Conservation (phyloP, 2,797 vertebrate species). For the Huso huso region DNA sequence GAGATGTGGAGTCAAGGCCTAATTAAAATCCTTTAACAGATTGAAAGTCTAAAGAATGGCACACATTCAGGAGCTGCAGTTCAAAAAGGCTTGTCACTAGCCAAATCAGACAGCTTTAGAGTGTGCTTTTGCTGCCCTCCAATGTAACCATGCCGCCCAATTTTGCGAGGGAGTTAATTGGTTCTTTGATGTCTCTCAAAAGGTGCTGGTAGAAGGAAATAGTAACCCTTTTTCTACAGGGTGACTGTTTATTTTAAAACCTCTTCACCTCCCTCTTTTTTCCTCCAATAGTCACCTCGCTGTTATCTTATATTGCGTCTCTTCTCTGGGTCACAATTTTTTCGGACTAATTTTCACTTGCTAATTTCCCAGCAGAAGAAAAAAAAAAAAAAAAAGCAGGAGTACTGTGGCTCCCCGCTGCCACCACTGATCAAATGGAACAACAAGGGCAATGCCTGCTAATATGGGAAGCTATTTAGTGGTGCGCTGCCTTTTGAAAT, state of each 20-base stretch:
- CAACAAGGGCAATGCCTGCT: slow-evolving; percentile 91
- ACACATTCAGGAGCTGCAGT: slow-evolving; percentile 52
- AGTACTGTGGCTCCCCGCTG: slow-evolving; percentile 74
- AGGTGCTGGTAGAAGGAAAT: slow-evolving; percentile 65
- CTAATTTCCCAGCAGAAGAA: slow-evolving; percentile 57
- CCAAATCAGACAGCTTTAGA: slow-evolving; percentile 50
- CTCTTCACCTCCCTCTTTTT: slow-evolving; percentile 20
- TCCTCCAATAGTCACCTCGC: slow-evolving; percentile 41
- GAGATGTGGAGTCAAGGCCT: slow-evolving; percentile 64
- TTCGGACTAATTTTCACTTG: slow-evolving; percentile 58
- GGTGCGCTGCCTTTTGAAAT: slow-evolving; percentile 95
- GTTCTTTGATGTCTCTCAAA: slow-evolving; percentile 88
- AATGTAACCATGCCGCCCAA: slow-evolving; percentile 74
- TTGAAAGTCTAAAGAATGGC: slow-evolving; percentile 53
- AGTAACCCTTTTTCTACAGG: slow-evolving; percentile 31
- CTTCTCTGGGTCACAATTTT: slow-evolving; percentile 48
- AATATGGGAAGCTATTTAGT: slow-evolving; percentile 94
- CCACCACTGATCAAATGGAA: slow-evolving; percentile 95
- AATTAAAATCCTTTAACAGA: slow-evolving; percentile 78
- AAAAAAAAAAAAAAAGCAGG: slow-evolving; percentile 24
- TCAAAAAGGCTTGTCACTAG: slow-evolving; percentile 56
- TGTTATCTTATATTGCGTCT: slow-evolving; percentile 43
- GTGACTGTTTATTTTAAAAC: too few species aligned
- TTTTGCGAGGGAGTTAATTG: slow-evolving; percentile 91
- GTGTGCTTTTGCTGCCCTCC: slow-evolving; percentile 68